These are phyloP conservation scores for Morus bassanus DNA, from an alignment of 2,797 vertebrate genomes.

Conservation along the genomic window DNA sequence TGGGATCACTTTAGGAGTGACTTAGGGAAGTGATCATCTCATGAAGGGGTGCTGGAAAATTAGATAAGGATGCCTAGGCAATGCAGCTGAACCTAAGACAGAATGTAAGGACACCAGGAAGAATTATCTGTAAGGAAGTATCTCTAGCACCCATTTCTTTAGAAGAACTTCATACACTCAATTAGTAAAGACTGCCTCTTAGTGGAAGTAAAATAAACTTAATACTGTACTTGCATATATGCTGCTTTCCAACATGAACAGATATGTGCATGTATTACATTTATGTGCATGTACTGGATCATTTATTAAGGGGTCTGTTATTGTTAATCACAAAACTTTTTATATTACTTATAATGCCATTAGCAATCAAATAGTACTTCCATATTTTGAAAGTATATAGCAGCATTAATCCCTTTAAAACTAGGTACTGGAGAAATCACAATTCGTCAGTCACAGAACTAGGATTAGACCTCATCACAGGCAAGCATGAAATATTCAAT, in stretches of 20 bases:
- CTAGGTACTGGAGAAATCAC: background rate
- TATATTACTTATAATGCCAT: background rate
- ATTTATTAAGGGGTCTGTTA: background rate
- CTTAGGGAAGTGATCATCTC: background rate
- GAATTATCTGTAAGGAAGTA: background rate
- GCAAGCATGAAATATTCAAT: background rate
- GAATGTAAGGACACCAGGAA: background rate
- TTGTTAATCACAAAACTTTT: background rate
- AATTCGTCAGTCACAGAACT: background rate
- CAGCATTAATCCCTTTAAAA: background rate
- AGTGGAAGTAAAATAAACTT: background rate
- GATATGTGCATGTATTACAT: background rate
- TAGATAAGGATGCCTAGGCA: background rate
- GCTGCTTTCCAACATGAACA: background rate
- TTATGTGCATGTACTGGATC: background rate
- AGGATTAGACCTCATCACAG: background rate
- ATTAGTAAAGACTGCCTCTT: background rate
- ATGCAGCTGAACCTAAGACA: background rate
- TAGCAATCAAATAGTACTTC: background rate
- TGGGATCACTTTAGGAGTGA: background rate
- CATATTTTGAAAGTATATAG: background rate
- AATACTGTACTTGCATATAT: background rate
- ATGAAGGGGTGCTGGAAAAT: background rate
- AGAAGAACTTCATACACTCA: background rate
- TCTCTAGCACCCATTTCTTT: background rate